Evolutionary conservation across 2,113 vertebrate species (phyloP), one percentile per base, ranked within the genome.

Genomic region (Erythrolamprus reginae): DNA sequence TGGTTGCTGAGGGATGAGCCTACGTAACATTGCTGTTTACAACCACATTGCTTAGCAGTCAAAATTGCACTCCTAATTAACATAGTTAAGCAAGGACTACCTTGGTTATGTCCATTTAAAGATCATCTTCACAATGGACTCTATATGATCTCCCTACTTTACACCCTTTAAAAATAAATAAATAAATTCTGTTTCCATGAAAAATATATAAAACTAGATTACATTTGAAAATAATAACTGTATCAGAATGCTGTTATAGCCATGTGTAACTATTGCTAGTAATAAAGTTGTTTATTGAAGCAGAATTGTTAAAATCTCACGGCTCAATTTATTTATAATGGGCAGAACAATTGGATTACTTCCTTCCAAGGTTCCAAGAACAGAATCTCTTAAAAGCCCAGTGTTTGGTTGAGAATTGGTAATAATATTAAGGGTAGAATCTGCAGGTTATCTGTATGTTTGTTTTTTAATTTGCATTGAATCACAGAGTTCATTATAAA

Each of bases 401-500:
- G 17, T 61, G 58, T 61, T 61, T 26, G 10, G 1, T 85, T 23
- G 33, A 17, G 10, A n/a, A 23, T 26, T 38, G 38, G 47, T 86
- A 53, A 52, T 70, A 26, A 70, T 50, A 83, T 45, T 48, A 88
- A 89, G 3, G 10, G 15, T 65, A 13, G 47, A 38, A 84, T 13
- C 28, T 84, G 1, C 42, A 45, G 48, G 5, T 84, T 47, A 84
- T 15, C 65, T 86, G n/a, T 28, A 28, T 9, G 4, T 86, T 33
- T 77, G 48, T 10, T 51, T 51, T 58, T 53, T 38, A 89, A 42
- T 23, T 23, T 61, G 56, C 45, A 12, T 48, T 84, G 28, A 58
- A 88, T 94, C 92, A 89, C 51, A 91, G 90, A 92, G 83, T 51
- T 92, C 83, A 91, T 4, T 84, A 33, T 47, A 38, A 87, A 38